Conservation (phyloP, 2,113 vertebrate genomes). For the Tragelaphus imberbis region DNA sequence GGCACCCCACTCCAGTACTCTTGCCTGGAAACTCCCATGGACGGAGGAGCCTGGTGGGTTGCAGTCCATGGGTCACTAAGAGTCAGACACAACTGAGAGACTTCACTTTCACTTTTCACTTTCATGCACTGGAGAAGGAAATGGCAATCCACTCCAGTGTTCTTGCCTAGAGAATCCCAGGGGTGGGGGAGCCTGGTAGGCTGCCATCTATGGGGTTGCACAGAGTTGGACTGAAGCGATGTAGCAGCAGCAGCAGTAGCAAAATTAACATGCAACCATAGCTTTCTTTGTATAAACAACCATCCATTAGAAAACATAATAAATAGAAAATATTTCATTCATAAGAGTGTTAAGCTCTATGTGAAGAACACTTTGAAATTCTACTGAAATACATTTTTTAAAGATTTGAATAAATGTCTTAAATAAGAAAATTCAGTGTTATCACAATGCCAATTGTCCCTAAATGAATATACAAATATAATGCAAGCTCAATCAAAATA, state of each 20-base stretch:
- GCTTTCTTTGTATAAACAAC: not conserved
- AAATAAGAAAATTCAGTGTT: not conserved
- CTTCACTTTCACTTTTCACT: too few species aligned
- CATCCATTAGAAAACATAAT: not conserved
- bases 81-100: too few species aligned
- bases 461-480: conserved; percentile 10
- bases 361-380: not conserved
- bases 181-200: too few species aligned
- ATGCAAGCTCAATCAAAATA: not conserved
- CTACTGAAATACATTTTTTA: not conserved
- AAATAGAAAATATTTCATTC: not conserved
- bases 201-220: too few species aligned
- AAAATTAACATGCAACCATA: not conserved
- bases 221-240: too few species aligned
- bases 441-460: not conserved
- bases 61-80: too few species aligned
- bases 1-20: too few species aligned
- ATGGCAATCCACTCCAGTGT: too few species aligned
- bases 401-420: conserved; percentile 13
- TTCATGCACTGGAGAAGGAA: too few species aligned
- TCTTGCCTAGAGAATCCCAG: too few species aligned
- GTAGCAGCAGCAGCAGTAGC: not conserved
- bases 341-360: not conserved
- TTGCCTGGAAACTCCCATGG: too few species aligned
- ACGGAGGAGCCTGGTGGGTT: too few species aligned